Percentiles rank a stretch among this genome's conserved stretches.
These are phyloP conservation scores for Synaphobranchus kaupii DNA, from an alignment of 2,797 vertebrate genomes.

Conservation along the genomic window DNA sequence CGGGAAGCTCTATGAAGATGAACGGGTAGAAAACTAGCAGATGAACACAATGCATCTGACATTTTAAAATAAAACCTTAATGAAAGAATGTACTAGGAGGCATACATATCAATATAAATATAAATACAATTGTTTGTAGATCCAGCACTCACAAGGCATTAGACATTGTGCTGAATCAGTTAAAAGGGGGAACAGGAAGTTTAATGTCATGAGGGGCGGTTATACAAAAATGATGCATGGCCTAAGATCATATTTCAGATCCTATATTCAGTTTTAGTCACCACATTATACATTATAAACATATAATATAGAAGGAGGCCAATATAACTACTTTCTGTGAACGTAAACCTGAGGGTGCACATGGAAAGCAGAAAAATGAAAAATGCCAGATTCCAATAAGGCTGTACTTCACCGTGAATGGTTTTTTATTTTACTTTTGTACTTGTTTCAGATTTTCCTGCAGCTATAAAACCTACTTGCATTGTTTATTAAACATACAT, in stretches of 20 bases:
- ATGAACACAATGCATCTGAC: too few relatives aligned
- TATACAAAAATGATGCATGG: not conserved
- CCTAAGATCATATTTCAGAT: not conserved
- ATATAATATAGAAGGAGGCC: not conserved
- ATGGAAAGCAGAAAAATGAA: too few relatives aligned
- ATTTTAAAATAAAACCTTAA: too few relatives aligned
- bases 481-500: too few relatives aligned
- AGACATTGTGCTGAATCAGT: constrained; percentile 3
- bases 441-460: too few relatives aligned
- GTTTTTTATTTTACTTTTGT: too few relatives aligned
- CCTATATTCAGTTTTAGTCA: not conserved
- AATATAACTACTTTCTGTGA: not conserved
- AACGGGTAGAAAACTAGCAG: not conserved
- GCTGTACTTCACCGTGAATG: too few relatives aligned
- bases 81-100: too few relatives aligned
- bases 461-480: too few relatives aligned
- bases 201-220: not conserved
- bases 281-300: not conserved
- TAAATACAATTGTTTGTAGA: not conserved
- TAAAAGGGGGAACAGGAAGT: not conserved
- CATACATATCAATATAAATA: too few relatives aligned
- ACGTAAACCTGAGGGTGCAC: too few relatives aligned
- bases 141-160: not conserved
- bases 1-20: not conserved
- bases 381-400: too few relatives aligned